Percentiles rank a stretch among this genome's conserved stretches.
Conservation (phyloP, 1,140 invertebrate genomes). For the Macrocentrus cingulum region DNA sequence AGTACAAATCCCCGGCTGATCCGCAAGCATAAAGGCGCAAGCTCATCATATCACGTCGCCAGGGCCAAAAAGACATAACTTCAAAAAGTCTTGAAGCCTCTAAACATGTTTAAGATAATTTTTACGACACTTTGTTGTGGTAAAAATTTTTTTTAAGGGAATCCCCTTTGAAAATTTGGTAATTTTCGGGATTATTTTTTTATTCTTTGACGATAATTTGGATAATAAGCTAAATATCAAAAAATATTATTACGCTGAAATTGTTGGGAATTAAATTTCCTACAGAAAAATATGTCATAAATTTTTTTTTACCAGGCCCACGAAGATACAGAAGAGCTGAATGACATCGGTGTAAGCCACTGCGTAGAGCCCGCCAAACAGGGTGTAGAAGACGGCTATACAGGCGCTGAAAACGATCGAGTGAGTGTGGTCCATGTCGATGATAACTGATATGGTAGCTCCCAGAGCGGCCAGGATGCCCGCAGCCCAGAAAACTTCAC, state of each 20-base stretch:
- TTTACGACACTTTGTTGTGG: too few species aligned
- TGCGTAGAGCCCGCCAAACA: conserved; percentile 96
- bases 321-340: conserved; percentile 97
- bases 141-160: too few species aligned
- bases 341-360: conserved; percentile 99
- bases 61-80: too few species aligned
- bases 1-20: conserved; percentile 8
- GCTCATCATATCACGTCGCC: not conserved
- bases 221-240: too few species aligned
- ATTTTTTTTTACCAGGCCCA: conserved; percentile 90
- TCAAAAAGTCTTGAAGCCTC: too few species aligned
- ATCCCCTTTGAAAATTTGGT: too few species aligned
- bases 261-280: too few species aligned
- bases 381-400: conserved; percentile 96
- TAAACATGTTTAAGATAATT: too few species aligned
- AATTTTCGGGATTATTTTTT: too few species aligned
- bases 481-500: conserved; percentile 97
- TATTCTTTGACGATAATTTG: too few species aligned
- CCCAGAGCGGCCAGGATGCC: conserved; percentile 94
- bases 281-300: too few species aligned
- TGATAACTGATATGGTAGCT: conserved; percentile 94
- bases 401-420: conserved; percentile 94
- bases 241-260: too few species aligned
- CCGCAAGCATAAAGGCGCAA: not conserved
- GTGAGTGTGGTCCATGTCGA: conserved; percentile 89